Evolutionary conservation across 30 jellyfish, hydroid and myxozoan species (phyloP), one percentile per base, ranked within the genome.

Genomic region (Catostylus mosaicus): DNA sequence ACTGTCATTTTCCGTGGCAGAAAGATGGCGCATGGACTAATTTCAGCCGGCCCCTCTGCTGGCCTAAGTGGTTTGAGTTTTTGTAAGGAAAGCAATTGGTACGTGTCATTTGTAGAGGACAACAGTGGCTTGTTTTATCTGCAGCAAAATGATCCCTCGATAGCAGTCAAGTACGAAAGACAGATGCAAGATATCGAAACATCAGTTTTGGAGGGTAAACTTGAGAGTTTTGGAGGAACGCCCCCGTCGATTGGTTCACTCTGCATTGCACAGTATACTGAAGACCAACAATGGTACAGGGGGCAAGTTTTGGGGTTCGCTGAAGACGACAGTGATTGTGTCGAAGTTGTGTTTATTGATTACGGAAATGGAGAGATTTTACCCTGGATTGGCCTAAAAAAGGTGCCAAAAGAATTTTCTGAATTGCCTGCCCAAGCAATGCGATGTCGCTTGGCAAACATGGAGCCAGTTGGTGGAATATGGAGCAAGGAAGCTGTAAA

Each of bases 251-350:
- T 84, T 40, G 93, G 96, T 16, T 54, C 34, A 18, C 51, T 95
- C 18, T 93, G 98, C 54, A 48, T 97, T 56, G 98, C 98, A n/a
- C 77, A 72, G 84, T 93, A 18, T 54, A 52, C 96, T 16, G 97
- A 82, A 33, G 98, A 93, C 56, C 85, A 75, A n/a, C 86, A 43
- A 46, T 93, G 98, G 98, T 93, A 93, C 68, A 62, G 98, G 30
- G 98, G 92, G 14, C 78, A 89, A 57, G 67, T 93, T 86, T 96
- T 79, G 82, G 68, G 89, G 3, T 16, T 79, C 2, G 74, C 40
- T 14, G 89, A 79, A 45, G 82, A 45, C 14, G 89, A 79, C 30
- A 85, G 64, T 5, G 89, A 79, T 24, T 86, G 59, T 16, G 96
- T 73, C 29, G 99, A 93, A 68, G 94, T 93, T 9, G 66, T 63